Conservation (phyloP, 2,113 vertebrate species). For the Cryptoleucopteryx plumbea region DNA sequence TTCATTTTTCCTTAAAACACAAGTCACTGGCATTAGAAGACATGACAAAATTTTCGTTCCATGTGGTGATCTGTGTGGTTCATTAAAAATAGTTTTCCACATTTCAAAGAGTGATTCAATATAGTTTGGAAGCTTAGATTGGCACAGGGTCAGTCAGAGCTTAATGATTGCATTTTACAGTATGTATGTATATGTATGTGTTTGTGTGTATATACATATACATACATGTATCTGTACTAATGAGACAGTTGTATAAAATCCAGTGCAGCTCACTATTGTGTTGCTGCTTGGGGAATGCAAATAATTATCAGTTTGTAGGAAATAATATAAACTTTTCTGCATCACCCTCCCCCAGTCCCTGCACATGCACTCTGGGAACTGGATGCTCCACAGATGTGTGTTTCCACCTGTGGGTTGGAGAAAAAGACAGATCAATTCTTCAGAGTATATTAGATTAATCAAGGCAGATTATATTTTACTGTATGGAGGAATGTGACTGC, state of each 20-base stretch:
- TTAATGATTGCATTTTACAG: background rate
- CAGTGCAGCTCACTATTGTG: background rate
- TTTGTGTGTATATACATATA: background rate
- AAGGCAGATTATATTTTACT: background rate
- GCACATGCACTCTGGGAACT: conserved; percentile 13
- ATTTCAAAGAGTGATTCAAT: background rate
- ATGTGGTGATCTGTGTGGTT: background rate
- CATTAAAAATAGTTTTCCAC: conserved; percentile 25
- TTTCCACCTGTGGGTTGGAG: background rate
- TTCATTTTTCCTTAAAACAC: conserved; percentile 44
- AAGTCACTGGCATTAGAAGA: conserved; percentile 42
- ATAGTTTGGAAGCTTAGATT: background rate
- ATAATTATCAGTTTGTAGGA: background rate
- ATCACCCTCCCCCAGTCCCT: background rate
- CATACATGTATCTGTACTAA: background rate
- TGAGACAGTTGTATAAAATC: background rate
- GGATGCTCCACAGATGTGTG: background rate
- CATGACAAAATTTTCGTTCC: background rate
- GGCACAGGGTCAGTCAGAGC: background rate
- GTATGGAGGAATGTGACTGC: background rate
- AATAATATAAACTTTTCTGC: background rate
- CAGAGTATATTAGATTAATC: background rate
- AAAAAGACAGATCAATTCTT: conserved; percentile 13
- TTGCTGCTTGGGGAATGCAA: background rate
- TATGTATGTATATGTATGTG: background rate